Base-by-base conservation (phyloP, 2,888 invertebrate genomes). In the Drosophila lacicola region DNA sequence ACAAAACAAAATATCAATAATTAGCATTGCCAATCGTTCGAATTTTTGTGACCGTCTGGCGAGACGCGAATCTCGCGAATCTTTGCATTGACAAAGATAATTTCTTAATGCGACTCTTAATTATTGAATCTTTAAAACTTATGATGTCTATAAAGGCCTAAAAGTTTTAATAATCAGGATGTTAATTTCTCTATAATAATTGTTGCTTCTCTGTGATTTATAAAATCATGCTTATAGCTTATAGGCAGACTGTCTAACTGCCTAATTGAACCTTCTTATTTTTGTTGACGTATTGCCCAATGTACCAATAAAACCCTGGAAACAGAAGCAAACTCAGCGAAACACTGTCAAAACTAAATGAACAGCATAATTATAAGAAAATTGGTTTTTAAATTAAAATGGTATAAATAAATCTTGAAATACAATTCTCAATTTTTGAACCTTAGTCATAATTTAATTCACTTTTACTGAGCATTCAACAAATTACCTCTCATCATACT, bases 21-120 rank as follows among this genome's bases (percentile, higher is more conserved):
- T 72, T 62, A 64, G 62, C 66, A 49, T 29, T 45, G 66, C 21
- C 44, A 64, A 69, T 54, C 47, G 47, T 47, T 72, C 44, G 45
- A 50, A 60, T 46, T 70, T 45, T 11, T 47, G 29, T 47, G 42
- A 50, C 36, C 19, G 72, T 56, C 51, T 61, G 47, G 14, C 42
- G 45, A 49, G 17, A 29, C 55, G 39, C 51, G 11, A 42, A 11
- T 3, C 19, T 53, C 47, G 46, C 25, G 41, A 19, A 46, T 36
- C 46, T 47, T 36, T 13, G 44, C 25, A 50, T 61, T 50, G 37
- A 45, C 60, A 50, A 10, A 51, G 41, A 55, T 54, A 45, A 45
- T 37, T 34, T 37, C 19, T 37, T 4, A 50, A 49, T 37, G 4
- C 13, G 21, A n/a, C 29, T 63, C 19, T 47, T 25, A 64, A 61